Evolutionary conservation across 1,140 invertebrate species (phyloP), one percentile per base, ranked within the genome.

Genomic region (Oryzaephilus surinamensis): DNA sequence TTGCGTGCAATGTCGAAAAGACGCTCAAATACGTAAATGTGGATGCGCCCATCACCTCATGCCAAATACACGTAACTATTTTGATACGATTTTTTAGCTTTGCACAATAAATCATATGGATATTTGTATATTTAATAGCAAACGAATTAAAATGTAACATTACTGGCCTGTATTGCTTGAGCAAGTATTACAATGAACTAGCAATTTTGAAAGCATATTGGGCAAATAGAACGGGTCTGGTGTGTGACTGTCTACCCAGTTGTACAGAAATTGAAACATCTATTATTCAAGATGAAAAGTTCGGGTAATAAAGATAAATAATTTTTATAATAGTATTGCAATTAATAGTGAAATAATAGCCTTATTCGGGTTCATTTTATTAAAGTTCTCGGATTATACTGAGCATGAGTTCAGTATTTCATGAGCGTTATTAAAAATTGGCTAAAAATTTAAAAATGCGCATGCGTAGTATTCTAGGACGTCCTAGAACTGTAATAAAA

Each of bases 11-110:
- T 81, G 79, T 41, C 64, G 77, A 16, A 75, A 73, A 46, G 64
- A 73, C 33, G 70, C 72, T 0, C 77, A 80, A 45, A 48, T 76
- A 13, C 46, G 61, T 14, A 45, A 70, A 1, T 81, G 79, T 47
- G 76, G 76, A 42, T 81, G 79, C 54, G 73, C 72, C 3, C 77
- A 74, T 34, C 77, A 77, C 54, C 65, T 78, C 35, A 76, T 75
- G 49, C 78, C 77, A 0, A 75, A 74, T 26, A 64, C 70, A 2
- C 51, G 60, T 14, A 62, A 37, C 23, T n/a, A 24, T 24, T 24
- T 24, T 10, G 3, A 24, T 10, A 6, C 10, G 11, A 24, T 24
- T 24, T 10, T 4, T 5, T 5, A 20, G 4, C 19, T 5, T 5
- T 11, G 3, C 5, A 24, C 23, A 24, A 24, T 10, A 8, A 6